Base-by-base conservation (phyloP, 2,797 vertebrate genomes). In the Triplophysa bombifrons region DNA sequence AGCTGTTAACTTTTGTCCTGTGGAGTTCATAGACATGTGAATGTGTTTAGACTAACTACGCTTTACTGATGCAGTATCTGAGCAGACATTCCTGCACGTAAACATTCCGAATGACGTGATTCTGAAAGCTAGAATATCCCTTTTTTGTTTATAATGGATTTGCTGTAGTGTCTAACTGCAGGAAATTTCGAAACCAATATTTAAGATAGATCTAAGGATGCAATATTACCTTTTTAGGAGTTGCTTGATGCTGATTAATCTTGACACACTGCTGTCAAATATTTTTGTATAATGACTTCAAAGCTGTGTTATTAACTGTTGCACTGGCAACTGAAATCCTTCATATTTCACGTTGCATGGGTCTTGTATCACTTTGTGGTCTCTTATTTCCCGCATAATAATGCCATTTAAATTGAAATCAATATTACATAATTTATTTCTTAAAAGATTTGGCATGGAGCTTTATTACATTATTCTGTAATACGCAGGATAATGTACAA, bases 31-130 rank as follows among this genome's bases (percentile, higher is more conserved):
- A 58, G 41, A 64, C 74, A 72, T 83, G 65, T 78, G 75, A 53
- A 80, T 80, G 74, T 53, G 30, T 81, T 83, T 79, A 75, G 4
- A n/a, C 30, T n/a, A 65, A 81, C 38, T 61, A 17, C 4, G 16
- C 20, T 75, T 67, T 64, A 66, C 25, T 72, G 70, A 50, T 55
- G 65, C 20, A 2, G 55, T 66, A 68, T 68, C 63, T 78, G 64
- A 51, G 27, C 68, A 66, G 69, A 56, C 10, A 19, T 48, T 66
- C 50, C 41, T 14, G 19, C 58, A 76, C 63, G 3, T 44, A 78
- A 60, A 77, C 76, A 38, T 51, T 48, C 60, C 22, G 12, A 58
- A 66, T 65, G 61, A 19, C 25, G n/a, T 72, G 61, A 48, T 71
- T 56, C 55, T 58, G 1, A 58, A 58, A 56, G 14, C n/a, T 10